Percentiles rank a stretch among this genome's conserved stretches.
These are phyloP conservation scores for Albula glossodonta DNA, from an alignment of 2,113 vertebrate species.

Conservation along the genomic window DNA sequence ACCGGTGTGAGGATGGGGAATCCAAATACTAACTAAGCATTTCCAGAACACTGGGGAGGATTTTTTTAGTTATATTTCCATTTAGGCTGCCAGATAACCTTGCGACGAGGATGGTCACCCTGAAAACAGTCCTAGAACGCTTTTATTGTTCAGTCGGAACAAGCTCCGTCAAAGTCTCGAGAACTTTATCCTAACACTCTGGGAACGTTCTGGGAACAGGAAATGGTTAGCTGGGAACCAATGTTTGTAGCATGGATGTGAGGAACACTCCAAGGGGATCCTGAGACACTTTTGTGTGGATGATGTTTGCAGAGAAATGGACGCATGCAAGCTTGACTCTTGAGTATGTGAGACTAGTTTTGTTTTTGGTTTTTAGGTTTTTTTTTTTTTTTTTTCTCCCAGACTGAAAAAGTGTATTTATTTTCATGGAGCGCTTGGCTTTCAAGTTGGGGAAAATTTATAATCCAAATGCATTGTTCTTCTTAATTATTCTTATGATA, in stretches of 20 bases:
- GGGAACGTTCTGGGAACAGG: neutral
- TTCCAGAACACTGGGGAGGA: too few species aligned
- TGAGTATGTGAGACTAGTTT: constrained; percentile 52
- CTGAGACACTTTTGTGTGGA: constrained; percentile 47
- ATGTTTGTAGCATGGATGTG: neutral
- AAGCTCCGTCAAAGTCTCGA: too few species aligned
- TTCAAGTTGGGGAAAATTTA: constrained; percentile 74
- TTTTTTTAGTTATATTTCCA: too few species aligned
- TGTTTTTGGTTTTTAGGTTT: constrained; percentile 30
- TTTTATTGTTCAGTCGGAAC: too few species aligned
- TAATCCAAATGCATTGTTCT: constrained; percentile 58
- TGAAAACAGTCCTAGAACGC: too few species aligned
- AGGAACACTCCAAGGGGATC: neutral
- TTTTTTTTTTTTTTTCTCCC: constrained; percentile 56
- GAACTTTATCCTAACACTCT: too few species aligned
- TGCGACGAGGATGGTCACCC: too few species aligned
- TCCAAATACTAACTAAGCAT: too few species aligned
- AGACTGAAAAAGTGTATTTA: constrained; percentile 88
- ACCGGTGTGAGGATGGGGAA: too few species aligned
- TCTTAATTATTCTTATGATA: constrained; percentile 62
- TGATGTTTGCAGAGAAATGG: constrained; percentile 26
- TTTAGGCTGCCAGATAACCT: too few species aligned
- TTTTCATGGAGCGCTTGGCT: constrained; percentile 95
- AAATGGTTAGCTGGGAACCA: constrained; percentile 25
- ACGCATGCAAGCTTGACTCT: constrained; percentile 47